These are phyloP conservation scores for Fopius arisanus DNA, from an alignment of 1,140 invertebrate species.

Conservation along the genomic window DNA sequence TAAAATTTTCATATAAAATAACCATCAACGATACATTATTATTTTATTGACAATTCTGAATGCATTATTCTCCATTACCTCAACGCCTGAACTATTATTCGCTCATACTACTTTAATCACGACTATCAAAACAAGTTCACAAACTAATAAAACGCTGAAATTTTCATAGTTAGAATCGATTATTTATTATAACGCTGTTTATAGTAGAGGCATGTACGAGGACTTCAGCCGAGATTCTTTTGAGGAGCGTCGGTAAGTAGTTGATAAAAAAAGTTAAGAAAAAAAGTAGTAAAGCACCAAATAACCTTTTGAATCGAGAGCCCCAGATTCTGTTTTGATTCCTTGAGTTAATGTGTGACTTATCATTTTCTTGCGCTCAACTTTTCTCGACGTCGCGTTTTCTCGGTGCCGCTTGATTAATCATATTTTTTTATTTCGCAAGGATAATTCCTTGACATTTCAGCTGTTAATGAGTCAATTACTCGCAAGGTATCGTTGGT, in stretches of 20 bases:
- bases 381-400: constrained; percentile 38
- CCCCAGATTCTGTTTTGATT: constrained; percentile 20
- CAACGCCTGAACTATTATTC: no score
- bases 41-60: no score
- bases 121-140: not conserved
- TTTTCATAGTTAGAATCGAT: constrained; percentile 49
- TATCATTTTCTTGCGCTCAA: constrained; percentile 31
- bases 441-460: not conserved
- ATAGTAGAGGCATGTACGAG: constrained; percentile 77
- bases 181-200: constrained; percentile 61
- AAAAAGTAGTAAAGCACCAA: not conserved
- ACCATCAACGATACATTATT: no score
- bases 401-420: constrained; percentile 31
- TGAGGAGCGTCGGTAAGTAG: constrained; percentile 81
- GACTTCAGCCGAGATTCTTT: constrained; percentile 86
- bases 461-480: no score
- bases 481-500: no score
- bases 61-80: no score
- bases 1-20: no score
- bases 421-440: not conserved
- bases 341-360: not conserved
- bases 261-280: constrained; percentile 33
- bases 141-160: not conserved
- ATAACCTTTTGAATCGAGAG: constrained; percentile 1
- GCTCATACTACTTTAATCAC: no score